These are phyloP conservation scores for Xerus inauris DNA, from an alignment of 2,113 vertebrate species.

Conservation along the genomic window DNA sequence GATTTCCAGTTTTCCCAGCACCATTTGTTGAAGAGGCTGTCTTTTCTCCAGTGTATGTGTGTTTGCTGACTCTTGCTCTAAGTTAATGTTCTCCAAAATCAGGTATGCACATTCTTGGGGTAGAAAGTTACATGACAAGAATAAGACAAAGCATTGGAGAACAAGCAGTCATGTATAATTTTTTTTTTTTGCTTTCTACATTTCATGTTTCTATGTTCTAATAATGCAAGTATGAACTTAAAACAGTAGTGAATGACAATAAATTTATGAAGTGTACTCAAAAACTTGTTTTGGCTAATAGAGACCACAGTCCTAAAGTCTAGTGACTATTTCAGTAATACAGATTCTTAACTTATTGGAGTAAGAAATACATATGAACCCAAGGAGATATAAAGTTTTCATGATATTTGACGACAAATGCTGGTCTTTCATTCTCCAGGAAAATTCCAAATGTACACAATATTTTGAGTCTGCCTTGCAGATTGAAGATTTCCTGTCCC, in stretches of 20 bases:
- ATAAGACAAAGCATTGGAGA: neutral
- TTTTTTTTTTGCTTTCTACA: neutral
- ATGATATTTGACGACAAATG: neutral
- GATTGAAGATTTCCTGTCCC: neutral
- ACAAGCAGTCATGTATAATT: neutral
- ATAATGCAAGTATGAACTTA: neutral
- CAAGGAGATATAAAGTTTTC: neutral
- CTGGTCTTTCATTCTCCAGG: neutral
- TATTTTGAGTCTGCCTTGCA: neutral
- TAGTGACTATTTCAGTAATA: neutral
- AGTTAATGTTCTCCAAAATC: neutral
- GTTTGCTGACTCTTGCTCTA: neutral
- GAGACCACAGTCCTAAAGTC: neutral
- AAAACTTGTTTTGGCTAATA: conserved; percentile 2
- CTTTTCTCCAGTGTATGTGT: too few species aligned
- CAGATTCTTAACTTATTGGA: neutral
- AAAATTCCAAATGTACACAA: neutral
- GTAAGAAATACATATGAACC: neutral
- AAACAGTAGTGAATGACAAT: neutral
- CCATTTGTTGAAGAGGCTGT: too few species aligned
- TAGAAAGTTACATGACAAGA: neutral
- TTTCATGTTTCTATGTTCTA: neutral
- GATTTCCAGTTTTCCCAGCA: too few species aligned
- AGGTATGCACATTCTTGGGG: neutral
- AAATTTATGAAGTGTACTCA: neutral